Base-by-base conservation (phyloP, 2,888 invertebrate species). In the Gastracanthus pulcherrimus region DNA sequence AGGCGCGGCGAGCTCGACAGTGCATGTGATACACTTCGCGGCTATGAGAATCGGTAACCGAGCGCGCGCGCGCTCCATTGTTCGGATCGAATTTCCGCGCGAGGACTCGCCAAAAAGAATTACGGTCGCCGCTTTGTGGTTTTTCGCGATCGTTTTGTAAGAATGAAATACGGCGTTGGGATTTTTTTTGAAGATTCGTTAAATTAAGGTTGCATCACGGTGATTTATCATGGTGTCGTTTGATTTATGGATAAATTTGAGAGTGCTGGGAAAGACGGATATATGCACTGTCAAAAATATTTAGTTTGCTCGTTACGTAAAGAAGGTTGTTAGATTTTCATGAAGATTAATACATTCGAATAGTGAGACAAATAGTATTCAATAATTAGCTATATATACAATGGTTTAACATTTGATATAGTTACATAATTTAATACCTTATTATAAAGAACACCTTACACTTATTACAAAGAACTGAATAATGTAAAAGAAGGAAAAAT, bases 61-160 rank as follows among this genome's bases (percentile, higher is more conserved):
- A 70, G 55, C 11, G 1, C 26, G 7, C 9, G 26, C 58, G 29
- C 55, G 45, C 41, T 6, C 62, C 64, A 72, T 71, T 71, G 71
- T 78, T 64, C 31, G 64, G n/a, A 71, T 78, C 38, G 26, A 64
- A 78, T 78, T 71, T 66, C 71, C 23, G 64, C 78, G 26, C 23
- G 64, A 71, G 26, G 38, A 64, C 55, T 66, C 5, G 55, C 23
- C 19, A 48, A 45, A n/a, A 62, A 29, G 36, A 70, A 62, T 62
- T 76, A 16, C 55, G 31, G 41, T 13, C 13, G 55, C 45, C 11
- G 26, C 55, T 26, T 26, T 55, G 55, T 26, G 55, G 55, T 26
- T 55, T 55, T 55, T 55, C 34, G 41, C 11, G 11, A 2, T 34
- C 36, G 31, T 66, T 66, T 26, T n/a, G 29, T 26, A 70, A 70